Evolutionary conservation across 2,797 vertebrate genomes (phyloP), one percentile per base, ranked within the genome.

Genomic region (Cirrhinus mrigala): DNA sequence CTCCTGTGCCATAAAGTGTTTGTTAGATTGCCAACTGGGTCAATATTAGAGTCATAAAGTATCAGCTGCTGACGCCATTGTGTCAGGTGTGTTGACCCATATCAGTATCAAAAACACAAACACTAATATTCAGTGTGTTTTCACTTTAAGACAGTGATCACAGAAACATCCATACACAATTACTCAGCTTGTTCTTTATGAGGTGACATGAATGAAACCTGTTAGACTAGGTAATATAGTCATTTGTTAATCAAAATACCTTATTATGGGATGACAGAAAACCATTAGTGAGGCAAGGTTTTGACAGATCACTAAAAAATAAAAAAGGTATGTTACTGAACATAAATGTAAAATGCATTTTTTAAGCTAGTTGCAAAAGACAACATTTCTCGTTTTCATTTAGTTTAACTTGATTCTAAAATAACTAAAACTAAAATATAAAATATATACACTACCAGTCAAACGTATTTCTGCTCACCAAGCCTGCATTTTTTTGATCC

Each of bases 121-220:
- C 4, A 20, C 12, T 22, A 46, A 33, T 64, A 69, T 22, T 37
- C 15, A 27, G 1, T 5, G 64, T 27, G 14, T 62, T 54, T 56
- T 71, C n/a, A 56, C 29, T 20, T 37, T 22, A 71, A 44, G 9
- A 22, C 22, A 73, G 24, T 12, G 68, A 46, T 60, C 37, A 62
- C 11, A 60, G 24, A 24, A 82, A 76, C 27, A 50, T 20, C 9
- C 37, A 22, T 14, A 40, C 20, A 66, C 46, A 68, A 44, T 68
- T 22, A 33, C 40, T 69, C 74, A 6, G 44, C 9, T 33, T 18
- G 54, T 76, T 66, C 2, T 62, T 83, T 22, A 20, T 27, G 44
- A 50, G 68, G 40, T 68, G 78, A 46, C 52, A 60, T n/a, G 22
- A 60, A 60, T 74, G 20, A 82, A 82, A 82, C 56, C 44, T 50